A percentile compares a stretch with the other conserved stretches of the same genome.
Evolutionary conservation across 2,888 invertebrate genomes (phyloP).

Genomic region (Baccha elongata): DNA sequence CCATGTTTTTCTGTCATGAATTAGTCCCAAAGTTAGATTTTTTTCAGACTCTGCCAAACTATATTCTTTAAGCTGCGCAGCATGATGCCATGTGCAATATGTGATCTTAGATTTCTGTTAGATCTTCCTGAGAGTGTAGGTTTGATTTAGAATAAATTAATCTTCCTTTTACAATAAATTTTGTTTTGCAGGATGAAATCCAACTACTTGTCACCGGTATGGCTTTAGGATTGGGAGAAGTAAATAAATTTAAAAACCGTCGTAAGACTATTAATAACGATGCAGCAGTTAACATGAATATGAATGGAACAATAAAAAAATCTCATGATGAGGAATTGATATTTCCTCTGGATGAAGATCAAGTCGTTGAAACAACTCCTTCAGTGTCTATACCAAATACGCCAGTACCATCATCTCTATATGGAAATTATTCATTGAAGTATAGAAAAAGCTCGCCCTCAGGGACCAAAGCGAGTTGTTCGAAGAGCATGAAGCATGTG

Average conservation of each 20-base stretch:
- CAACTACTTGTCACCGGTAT: conserved; percentile 89
- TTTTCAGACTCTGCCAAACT: conserved; percentile 85
- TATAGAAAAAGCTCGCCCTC: conserved; percentile 84
- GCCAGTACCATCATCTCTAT: conserved; percentile 76
- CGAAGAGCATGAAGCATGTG: conserved; percentile 66
- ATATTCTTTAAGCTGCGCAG: conserved; percentile 94
- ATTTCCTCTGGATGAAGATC: conserved; percentile 92
- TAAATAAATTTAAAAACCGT: conserved; percentile 83
- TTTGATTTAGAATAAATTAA: conserved; percentile 12
- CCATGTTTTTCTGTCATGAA: too few species aligned
- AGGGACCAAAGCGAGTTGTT: conserved; percentile 78
- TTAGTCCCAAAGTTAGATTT: conserved; percentile 7
- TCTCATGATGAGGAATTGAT: conserved; percentile 89
- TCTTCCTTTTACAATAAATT: conserved; percentile 15
- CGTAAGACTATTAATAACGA: conserved; percentile 78
- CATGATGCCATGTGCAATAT: conserved; percentile 93
- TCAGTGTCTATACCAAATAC: conserved; percentile 76
- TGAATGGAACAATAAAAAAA: conserved; percentile 58
- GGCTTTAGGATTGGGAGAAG: conserved; percentile 89
- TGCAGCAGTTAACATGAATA: conserved; percentile 52
- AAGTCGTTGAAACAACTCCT: conserved; percentile 81
- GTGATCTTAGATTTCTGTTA: conserved; percentile 90
- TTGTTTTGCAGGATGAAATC: conserved; percentile 85
- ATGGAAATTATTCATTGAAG: conserved; percentile 82
- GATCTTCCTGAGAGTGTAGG: conserved; percentile 92